Percentiles rank a stretch among this genome's conserved stretches.
Evolutionary conservation across 2,888 invertebrate species (phyloP).

Genomic region (Melieria picta): DNA sequence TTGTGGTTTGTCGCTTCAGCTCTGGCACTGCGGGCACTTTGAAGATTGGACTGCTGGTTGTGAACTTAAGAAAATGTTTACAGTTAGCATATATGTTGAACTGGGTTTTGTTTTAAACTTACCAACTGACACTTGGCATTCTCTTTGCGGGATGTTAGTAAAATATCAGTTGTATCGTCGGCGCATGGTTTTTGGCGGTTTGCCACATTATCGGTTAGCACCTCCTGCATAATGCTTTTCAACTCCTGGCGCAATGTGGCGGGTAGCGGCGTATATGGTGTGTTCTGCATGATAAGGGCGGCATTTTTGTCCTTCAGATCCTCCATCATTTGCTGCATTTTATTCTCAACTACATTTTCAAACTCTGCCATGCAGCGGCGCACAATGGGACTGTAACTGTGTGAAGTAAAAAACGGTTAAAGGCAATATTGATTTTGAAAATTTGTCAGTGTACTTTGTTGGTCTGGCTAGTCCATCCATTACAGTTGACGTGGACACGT

Average conservation of each 20-base stretch:
- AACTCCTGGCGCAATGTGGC: conserved; percentile 41
- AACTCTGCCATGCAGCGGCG: conserved; percentile 49
- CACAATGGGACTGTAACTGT: conserved; percentile 51
- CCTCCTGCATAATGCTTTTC: conserved; percentile 42
- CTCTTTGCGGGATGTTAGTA: conserved; percentile 23
- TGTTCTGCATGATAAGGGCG: neutral
- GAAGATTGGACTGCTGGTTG: conserved; percentile 46
- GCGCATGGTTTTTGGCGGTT: conserved; percentile 5
- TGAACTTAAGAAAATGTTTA: conserved; percentile 43
- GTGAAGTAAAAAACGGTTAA: neutral
- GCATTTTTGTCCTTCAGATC: conserved; percentile 35
- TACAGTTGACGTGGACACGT: conserved; percentile 54
- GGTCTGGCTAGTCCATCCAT: neutral
- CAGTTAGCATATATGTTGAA: neutral
- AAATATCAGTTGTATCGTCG: neutral
- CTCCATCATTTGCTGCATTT: conserved; percentile 46
- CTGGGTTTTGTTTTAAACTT: conserved; percentile 30
- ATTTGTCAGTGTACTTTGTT: conserved; percentile 4
- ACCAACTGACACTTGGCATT: conserved; percentile 46
- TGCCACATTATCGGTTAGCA: conserved; percentile 18
- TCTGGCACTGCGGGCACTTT: conserved; percentile 48
- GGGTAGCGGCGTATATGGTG: conserved; percentile 21
- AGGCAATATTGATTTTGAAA: neutral
- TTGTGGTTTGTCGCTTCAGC: neutral
- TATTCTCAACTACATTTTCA: conserved; percentile 48